Percentiles rank a stretch among this genome's conserved stretches.
Conservation (phyloP, 2,113 vertebrate species). For the Otus sunia region DNA sequence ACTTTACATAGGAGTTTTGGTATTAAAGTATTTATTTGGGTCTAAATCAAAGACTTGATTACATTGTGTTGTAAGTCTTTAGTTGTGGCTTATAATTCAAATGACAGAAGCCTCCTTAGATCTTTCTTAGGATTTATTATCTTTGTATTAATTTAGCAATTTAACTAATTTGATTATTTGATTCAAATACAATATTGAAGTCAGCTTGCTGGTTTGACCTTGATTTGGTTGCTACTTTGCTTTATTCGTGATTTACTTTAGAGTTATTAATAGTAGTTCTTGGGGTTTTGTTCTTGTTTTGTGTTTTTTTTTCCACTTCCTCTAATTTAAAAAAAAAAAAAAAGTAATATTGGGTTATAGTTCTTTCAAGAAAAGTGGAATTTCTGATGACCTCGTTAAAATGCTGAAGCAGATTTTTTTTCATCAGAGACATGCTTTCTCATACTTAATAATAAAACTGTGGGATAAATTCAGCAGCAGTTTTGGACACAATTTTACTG, state of each 20-base stretch:
- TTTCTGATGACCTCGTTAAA: neutral
- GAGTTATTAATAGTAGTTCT: neutral
- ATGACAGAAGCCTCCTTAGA: neutral
- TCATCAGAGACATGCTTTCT: neutral
- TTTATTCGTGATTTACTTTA: neutral
- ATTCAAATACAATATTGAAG: neutral
- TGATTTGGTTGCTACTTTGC: neutral
- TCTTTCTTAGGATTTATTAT: neutral
- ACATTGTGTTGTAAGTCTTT: neutral
- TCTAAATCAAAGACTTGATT: neutral
- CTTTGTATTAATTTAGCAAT: neutral
- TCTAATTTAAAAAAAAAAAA: neutral
- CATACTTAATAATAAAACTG: neutral
- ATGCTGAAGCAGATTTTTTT: neutral
- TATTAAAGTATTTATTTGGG: slow-evolving; percentile 5
- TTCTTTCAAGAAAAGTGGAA: neutral
- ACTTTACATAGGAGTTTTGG: neutral
- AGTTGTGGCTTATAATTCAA: neutral
- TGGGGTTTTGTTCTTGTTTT: neutral
- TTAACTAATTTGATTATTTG: neutral
- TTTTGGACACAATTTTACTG: neutral
- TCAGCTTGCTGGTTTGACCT: neutral
- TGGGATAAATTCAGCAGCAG: neutral
- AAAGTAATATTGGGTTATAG: neutral
- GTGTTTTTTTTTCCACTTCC: neutral